These are phyloP conservation scores for Bombus haemorrhoidalis DNA, from an alignment of 1,140 invertebrate species.

Conservation along the genomic window DNA sequence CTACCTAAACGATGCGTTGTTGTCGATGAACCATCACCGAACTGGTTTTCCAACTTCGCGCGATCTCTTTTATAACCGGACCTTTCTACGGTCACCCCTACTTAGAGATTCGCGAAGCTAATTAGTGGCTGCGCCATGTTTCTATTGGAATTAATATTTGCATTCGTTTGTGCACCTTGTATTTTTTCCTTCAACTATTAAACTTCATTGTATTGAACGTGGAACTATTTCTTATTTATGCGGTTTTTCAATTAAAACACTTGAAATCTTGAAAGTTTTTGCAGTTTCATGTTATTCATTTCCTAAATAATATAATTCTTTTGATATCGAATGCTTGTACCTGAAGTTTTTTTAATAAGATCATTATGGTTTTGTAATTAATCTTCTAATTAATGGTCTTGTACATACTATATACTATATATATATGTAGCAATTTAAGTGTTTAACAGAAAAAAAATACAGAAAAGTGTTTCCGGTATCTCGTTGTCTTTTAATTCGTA, in stretches of 20 bases:
- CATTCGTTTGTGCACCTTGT: no score
- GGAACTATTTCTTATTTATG: background rate
- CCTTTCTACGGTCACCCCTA: conserved; percentile 55
- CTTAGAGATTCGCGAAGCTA: conserved; percentile 45
- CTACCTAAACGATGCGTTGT: conserved; percentile 56
- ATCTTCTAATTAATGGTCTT: no score
- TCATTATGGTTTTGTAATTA: no score
- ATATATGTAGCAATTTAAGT: background rate
- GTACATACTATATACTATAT: no score
- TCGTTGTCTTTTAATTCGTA: background rate
- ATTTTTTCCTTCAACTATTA: background rate
- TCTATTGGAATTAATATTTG: conserved; percentile 75
- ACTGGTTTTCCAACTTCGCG: conserved; percentile 66
- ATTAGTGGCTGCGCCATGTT: conserved; percentile 60
- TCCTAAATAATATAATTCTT: background rate
- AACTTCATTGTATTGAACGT: background rate
- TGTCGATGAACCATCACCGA: conserved; percentile 75
- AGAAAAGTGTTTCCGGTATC: background rate
- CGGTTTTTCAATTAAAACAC: background rate
- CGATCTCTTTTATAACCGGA: conserved; percentile 76
- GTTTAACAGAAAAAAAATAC: background rate
- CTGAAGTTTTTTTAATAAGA: no score
- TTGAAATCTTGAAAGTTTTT: background rate
- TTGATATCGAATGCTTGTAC: background rate
- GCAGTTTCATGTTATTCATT: background rate